Percentiles rank a stretch among this genome's conserved stretches.
phyloP scores from a whole-genome alignment of 2,113 vertebrate genomes.

The Physeter macrocephalus region DNA sequence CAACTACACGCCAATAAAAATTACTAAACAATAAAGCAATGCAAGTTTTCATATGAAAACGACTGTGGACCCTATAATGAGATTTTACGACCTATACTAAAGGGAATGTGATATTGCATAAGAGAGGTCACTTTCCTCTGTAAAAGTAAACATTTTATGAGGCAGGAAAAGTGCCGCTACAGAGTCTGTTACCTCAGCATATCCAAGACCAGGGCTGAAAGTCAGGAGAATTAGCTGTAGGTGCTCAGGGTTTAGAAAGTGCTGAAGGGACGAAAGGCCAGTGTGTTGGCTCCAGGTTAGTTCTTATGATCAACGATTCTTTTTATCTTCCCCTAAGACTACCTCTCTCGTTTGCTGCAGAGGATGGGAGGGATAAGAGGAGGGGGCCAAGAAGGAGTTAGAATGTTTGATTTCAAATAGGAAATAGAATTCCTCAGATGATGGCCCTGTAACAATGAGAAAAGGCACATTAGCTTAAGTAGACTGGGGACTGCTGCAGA shows the following conservation, averaged over 20 bases:
- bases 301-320: conserved; percentile 90
- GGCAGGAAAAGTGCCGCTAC: conserved; percentile 65
- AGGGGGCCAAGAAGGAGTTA: conserved; percentile 59
- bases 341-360: conserved; percentile 79
- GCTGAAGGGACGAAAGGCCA: conserved; percentile 90
- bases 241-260: conserved; percentile 88
- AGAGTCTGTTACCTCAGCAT: conserved; percentile 77
- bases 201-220: conserved; percentile 81
- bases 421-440: conserved; percentile 75
- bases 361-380: conserved; percentile 50
- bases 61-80: not conserved
- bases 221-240: conserved; percentile 89
- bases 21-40: not conserved
- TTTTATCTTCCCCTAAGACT: conserved; percentile 84
- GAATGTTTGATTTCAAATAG: conserved; percentile 79
- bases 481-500: conserved; percentile 35
- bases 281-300: conserved; percentile 91
- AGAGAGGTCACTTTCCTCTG: not conserved
- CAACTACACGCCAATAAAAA: not conserved
- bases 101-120: not conserved
- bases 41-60: not conserved
- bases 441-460: conserved; percentile 73
- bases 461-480: conserved; percentile 78
- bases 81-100: not conserved
- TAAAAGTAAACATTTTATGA: conserved; percentile 59